Base-by-base conservation (phyloP, 2,113 vertebrate species). In the Tragelaphus imberbis region DNA sequence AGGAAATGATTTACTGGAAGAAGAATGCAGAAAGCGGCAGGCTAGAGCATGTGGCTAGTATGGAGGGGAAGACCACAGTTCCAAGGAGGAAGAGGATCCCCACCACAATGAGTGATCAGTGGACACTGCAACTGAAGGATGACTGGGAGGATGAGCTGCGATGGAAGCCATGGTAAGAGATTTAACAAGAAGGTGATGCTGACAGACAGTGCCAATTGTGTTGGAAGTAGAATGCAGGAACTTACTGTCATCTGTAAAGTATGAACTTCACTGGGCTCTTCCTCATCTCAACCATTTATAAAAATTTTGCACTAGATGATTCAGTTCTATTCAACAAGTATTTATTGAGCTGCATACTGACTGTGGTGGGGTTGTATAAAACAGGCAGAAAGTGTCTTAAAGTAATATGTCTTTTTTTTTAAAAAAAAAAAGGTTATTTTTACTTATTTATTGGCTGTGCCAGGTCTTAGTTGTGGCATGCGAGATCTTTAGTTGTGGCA, bases 1-100 rank as follows among this genome's bases (percentile, higher is more conserved):
- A 94, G 91, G 95, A 97, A 96, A 36, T 97, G 89, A 97, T 36
- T 88, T 94, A 19, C 79, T 68, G 85, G 80, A 56, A 86, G 68
- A 95, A 86, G 91, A 71, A 94, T 95, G 93, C 33, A 63, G 94
- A 87, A 75, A 88, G 58, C 9, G 10, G 91, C 77, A 49, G 58
- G 25, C 33, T 28, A 21, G 15, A 28, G 68, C 56, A 4, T 19
- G 1, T 12, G 2, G 71, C 63, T 3, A 5, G 36, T 21, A 30
- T 19, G 28, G 28, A 28, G 17, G 13, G 49, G 56, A 61, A 85
- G 36, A 84, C 7, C 16, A 10, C 14, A 51, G 19, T 58, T 81
- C 27, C 23, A 36, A 91, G 88, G 55, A 92, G 49, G 92, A 93
- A 21, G 86, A 84, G 68, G 59, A 36, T 58, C 86, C 94, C 61